Evolutionary conservation across 2,113 vertebrate genomes (phyloP).

Genomic region (Antennarius striatus): DNA sequence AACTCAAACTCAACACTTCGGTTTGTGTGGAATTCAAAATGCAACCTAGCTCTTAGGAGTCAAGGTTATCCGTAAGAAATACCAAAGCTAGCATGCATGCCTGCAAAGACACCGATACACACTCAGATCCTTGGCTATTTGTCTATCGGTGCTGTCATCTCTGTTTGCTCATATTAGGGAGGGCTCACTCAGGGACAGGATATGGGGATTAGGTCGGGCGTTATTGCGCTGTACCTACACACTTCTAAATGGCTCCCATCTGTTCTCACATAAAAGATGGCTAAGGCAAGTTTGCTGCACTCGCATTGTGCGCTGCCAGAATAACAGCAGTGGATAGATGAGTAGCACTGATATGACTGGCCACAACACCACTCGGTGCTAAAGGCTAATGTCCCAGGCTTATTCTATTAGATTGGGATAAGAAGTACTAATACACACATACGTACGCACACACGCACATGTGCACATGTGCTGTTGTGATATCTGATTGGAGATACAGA

Average conservation of each 20-base stretch:
- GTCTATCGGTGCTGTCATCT: slow-evolving; percentile 78
- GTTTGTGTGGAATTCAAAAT: slow-evolving; percentile 50
- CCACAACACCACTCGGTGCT: slow-evolving; percentile 68
- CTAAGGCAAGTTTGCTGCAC: slow-evolving; percentile 74
- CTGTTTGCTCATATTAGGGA: slow-evolving; percentile 78
- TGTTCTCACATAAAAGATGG: slow-evolving; percentile 71
- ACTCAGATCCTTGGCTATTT: slow-evolving; percentile 55
- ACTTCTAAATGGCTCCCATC: slow-evolving; percentile 80
- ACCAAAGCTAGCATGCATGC: slow-evolving; percentile 24
- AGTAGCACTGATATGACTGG: slow-evolving; percentile 74
- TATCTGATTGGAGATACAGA: slow-evolving; percentile 67
- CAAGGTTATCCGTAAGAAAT: slow-evolving; percentile 45
- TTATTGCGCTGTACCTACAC: slow-evolving; percentile 77
- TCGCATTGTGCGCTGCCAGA: slow-evolving; percentile 63
- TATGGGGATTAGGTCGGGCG: slow-evolving; percentile 77
- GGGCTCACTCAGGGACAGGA: slow-evolving; percentile 79
- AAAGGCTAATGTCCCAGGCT: slow-evolving; percentile 79
- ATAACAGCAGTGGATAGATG: slow-evolving; percentile 80
- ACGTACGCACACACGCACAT: slow-evolving; percentile 19
- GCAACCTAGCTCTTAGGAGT: slow-evolving; percentile 31
- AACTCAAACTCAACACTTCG: slow-evolving; percentile 61
- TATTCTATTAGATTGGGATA: slow-evolving; percentile 80
- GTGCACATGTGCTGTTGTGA: slow-evolving; percentile 14
- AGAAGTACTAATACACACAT: slow-evolving; percentile 58
- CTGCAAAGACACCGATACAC: slow-evolving; percentile 27